Percentiles rank a stretch among this genome's conserved stretches.
These are phyloP conservation scores for Hipposideros larvatus DNA, from an alignment of 2,797 vertebrate species.

Conservation along the genomic window DNA sequence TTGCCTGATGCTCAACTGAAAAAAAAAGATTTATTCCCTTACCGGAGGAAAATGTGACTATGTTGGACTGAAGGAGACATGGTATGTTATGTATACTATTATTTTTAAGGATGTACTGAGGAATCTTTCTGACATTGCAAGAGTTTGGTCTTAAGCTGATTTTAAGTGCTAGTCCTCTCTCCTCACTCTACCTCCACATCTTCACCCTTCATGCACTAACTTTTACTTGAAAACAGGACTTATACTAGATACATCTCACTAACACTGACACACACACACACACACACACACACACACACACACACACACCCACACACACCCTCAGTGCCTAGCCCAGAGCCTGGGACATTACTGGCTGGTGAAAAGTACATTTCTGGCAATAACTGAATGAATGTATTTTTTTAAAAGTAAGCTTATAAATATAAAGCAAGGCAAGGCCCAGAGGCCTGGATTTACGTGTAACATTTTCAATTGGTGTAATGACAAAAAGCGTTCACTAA, in stretches of 20 bases:
- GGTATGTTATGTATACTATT: neutral
- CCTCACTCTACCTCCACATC: neutral
- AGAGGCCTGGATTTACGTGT: conserved; percentile 23
- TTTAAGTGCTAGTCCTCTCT: neutral
- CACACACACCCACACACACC: neutral
- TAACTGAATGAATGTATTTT: neutral
- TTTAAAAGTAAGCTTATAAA: neutral
- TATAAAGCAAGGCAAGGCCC: conserved; percentile 41
- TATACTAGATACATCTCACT: neutral
- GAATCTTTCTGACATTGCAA: neutral
- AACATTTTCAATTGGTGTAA: conserved; percentile 3
- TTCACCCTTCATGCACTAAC: neutral
- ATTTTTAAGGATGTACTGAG: neutral
- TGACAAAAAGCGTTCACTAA: neutral
- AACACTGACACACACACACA: neutral
- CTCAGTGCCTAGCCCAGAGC: neutral
- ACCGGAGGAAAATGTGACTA: neutral
- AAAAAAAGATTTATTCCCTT: conserved; percentile 37
- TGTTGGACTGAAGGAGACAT: neutral
- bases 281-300: neutral
- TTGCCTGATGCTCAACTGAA: neutral
- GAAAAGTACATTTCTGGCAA: conserved; percentile 31
- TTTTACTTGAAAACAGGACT: neutral
- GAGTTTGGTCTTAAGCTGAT: conserved; percentile 10
- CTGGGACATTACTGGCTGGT: neutral